Base-by-base conservation (phyloP, 2,888 invertebrate genomes). In the Drosophila neotestacea region DNA sequence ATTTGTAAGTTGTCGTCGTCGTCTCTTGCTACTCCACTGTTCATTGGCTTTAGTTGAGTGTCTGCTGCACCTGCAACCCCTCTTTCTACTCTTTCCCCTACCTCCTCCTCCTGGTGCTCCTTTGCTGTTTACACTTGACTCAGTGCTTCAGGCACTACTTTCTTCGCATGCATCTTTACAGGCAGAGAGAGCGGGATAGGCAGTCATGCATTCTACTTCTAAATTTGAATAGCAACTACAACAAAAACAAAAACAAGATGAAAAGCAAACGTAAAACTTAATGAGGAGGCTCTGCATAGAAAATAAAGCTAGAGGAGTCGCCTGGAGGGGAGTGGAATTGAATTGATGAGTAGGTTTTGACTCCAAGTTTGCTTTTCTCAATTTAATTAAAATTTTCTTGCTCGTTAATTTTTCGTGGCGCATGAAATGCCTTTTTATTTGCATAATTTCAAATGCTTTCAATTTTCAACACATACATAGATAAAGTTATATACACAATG, bases 381-480 rank as follows among this genome's bases (percentile, higher is more conserved):
- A 75, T 78, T 84, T 81, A 81, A 84, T 89, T 87, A 84, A 82
- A 89, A 75, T 84, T 89, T 84, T 87, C 78, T 75, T 77, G 75
- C 70, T 84, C 85, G 89, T 84, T 88, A 81, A 67, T 63, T 71
- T 83, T 56, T 70, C 54, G 73, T 71, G 61, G 81, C 38, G 85
- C 87, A 84, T 88, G 85, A 84, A 88, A 86, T 66, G 75, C 75
- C 54, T 70, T 70, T 75, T 56, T 52, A 84, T 84, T 84, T 84
- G 68, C 87, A 88, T 84, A 84, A 77, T 86, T 86, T 74, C 60
- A 74, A 79, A 60, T 50, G 77, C 73, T 88, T 82, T 82, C 61
- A 55, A 60, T 74, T 77, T 73, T 7, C 56, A 28, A 27, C 6
- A 34, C 42, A 6, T 38, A 48, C 11, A 13, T 7, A 6, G 6